Evolutionary conservation across 1,140 invertebrate genomes (phyloP), one percentile per base, ranked within the genome.

Genomic region (Tetragonula clypearis): DNA sequence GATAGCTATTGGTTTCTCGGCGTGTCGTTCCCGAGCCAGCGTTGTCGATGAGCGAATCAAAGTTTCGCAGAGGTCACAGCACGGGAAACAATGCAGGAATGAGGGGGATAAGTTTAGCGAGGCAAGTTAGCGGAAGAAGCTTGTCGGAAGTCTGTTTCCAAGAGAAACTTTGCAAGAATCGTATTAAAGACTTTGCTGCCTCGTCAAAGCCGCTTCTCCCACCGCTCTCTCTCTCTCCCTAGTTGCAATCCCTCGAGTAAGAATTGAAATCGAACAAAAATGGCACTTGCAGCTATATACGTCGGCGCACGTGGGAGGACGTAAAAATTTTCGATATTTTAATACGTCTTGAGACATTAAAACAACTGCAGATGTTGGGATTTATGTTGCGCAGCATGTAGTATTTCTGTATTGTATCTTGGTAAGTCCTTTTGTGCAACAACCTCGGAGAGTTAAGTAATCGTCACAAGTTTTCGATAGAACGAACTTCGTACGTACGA

Each of bases 61-160:
- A 82, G 71, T 82, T 74, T 35, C 23, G 69, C 68, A 17, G 58
- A 66, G 71, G 23, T 74, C 69, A 82, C 55, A 53, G n/a, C n/a
- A 49, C 49, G 35, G 19, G 30, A 55, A 84, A 78, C 81, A 83
- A 68, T 56, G 53, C 53, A 17, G 49, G 6, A 65, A 74, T 19
- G 21, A 76, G 30, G 26, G 23, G 17, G 56, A 41, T 9, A 73
- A 81, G 79, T 49, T 81, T 68, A 8, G 53, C 55, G 65, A 49
- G 75, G 66, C 60, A 55, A 68, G 74, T 77, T 71, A 11, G 35
- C 55, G 35, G 30, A 30, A 84, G 74, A 78, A 78, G 66, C 35
- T 78, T 78, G 75, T 35, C 49, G 11, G n/a, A 49, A 49, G 56
- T 65, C 41, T 21, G 56, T 30, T 53, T 41, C n/a, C 26, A n/a